Conservation (phyloP, 2,888 invertebrate species). For the Lamellibrachia satsuma region DNA sequence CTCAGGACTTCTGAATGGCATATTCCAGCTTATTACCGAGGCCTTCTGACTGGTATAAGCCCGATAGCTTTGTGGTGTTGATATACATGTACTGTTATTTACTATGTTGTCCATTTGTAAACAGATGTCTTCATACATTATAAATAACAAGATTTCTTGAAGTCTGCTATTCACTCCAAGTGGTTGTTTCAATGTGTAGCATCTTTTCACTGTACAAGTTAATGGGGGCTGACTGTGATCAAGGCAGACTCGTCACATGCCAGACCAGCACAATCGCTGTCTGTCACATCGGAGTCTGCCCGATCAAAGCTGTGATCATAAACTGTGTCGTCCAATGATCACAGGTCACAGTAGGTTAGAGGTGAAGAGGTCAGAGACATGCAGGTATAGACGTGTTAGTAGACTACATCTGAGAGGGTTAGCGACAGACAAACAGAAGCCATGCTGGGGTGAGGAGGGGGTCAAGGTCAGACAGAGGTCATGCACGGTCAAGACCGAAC, state of each 20-base stretch:
- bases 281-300: not conserved
- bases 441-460: slow-evolving; percentile 17
- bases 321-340: not conserved
- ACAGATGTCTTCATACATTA: not conserved
- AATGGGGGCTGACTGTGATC: not conserved
- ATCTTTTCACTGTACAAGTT: too few species aligned
- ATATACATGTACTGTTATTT: not conserved
- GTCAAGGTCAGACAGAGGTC: slow-evolving; percentile 6
- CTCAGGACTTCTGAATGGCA: not conserved
- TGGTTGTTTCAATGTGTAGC: not conserved
- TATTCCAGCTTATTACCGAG: not conserved
- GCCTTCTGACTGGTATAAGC: not conserved
- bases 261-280: not conserved
- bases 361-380: not conserved
- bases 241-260: not conserved
- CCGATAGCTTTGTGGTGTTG: not conserved
- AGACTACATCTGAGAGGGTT: not conserved
- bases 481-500: not conserved
- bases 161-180: not conserved
- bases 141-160: not conserved
- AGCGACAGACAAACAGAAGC: not conserved
- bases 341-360: not conserved
- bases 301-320: not conserved
- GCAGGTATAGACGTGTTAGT: not conserved
- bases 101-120: not conserved